Evolutionary conservation across 1,140 invertebrate genomes (phyloP), one percentile per base, ranked within the genome.

Genomic region (Cardiocondyla obscurior): DNA sequence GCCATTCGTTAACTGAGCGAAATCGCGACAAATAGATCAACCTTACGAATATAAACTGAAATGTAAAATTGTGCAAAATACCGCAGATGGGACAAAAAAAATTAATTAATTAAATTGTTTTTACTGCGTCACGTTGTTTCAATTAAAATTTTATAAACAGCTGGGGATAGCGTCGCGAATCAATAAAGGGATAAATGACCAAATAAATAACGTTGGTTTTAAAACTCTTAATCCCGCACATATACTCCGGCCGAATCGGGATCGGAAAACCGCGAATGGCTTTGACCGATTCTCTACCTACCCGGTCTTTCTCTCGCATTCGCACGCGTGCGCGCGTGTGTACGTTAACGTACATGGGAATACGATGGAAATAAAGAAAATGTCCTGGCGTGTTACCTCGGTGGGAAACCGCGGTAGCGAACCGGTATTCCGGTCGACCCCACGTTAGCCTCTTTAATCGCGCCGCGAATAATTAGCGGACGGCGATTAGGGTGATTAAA

Each of bases 391-490:
- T 65, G 53, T 82, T 84, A 55, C 46, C 65, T 42, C 25, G 67
- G 12, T n/a, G 60, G 46, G 42, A 83, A 87, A 83, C 69, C 70
- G 46, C 84, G 74, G 19, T 42, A 25, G 22, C 25, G 42, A 65
- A 60, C 30, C 42, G 70, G 58, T 73, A 60, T 70, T 58, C 57
- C 58, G 53, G 33, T 46, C 42, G 69, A 76, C 60, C 76, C 33
- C 55, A 39, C 84, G 86, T 87, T 88, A 81, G 82, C 87, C 86
- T 90, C 88, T 91, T 91, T 91, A 91, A 90, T 91, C 89, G 90
- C 82, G 67, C 87, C 83, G 85, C 82, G 89, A 91, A 91, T 91
- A 91, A 91, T 91, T 90, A 91, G 89, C 85, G 88, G 73, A 90
- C 70, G 81, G 73, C 86, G 89, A 90, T 90, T 90, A 91, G 86